Evolutionary conservation across 2,797 vertebrate species (phyloP), one percentile per base, ranked within the genome.

Genomic region (Morelia viridis): DNA sequence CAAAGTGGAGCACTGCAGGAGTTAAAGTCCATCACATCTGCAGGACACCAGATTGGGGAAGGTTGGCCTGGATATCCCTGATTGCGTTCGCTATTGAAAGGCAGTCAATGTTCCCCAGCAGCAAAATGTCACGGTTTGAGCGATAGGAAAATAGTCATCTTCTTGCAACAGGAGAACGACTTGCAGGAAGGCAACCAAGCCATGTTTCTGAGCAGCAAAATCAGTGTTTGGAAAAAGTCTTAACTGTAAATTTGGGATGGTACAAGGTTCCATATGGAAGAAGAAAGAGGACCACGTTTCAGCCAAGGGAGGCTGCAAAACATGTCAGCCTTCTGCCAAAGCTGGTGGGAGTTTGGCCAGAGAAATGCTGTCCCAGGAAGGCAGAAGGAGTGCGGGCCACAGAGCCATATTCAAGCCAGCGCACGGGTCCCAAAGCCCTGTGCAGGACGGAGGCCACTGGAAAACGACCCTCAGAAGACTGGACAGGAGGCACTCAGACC

Each of bases 331-430:
- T 53, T 80, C 68, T 53, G 80, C n/a, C 31, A 6, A 0, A 17
- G 61, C 31, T 65, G 53, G 61, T 15, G 19, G 76, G 61, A 84
- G 5, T 6, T 35, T 85, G 50, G 9, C 84, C 56, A 87, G 31
- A 65, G 24, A 89, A 93, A 84, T 0, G 0, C 0, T 1, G 17
- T 24, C 56, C 90, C 53, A 11, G 1, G 24, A 68, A 85, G 89
- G 53, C 60, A 13, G 41, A 13, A 64, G 0, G 1, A 86, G 17
- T 0, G 0, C 2, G 15, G 0, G 0, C 1, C 71, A 24, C 0
- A 0, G n/a, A 53, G 22, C 65, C 80, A 31, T 19, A 0, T 46
- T 90, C 41, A 64, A 80, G 1, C 9, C 68, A 84, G n/a, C 5
- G 9, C 58, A 35, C 56, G 11, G 28, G 28, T 58, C 15, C 6